Evolutionary conservation across 2,888 invertebrate species (phyloP).

Genomic region (Synanthedon tipuliformis): DNA sequence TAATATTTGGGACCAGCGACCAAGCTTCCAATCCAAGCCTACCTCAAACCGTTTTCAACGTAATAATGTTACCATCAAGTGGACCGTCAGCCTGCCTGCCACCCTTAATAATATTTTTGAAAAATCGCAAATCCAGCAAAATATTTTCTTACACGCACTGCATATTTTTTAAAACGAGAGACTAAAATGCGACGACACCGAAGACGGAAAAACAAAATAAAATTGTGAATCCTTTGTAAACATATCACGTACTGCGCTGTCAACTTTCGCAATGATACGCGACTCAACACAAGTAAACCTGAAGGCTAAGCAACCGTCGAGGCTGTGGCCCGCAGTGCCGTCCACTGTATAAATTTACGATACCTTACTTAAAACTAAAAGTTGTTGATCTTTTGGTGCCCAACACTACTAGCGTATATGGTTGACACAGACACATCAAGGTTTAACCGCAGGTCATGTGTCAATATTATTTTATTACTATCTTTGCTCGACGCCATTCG

Average conservation of each 20-base stretch:
- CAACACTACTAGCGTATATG: background rate
- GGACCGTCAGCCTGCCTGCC: too few species aligned
- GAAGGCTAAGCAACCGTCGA: constrained; percentile 48
- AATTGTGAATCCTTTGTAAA: constrained; percentile 44
- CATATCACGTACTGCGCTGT: constrained; percentile 57
- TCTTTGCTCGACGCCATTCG: background rate
- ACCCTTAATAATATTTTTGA: too few species aligned
- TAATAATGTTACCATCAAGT: too few species aligned
- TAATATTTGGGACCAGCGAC: too few species aligned
- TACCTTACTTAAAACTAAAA: background rate
- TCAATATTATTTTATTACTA: background rate
- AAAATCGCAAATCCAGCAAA: background rate
- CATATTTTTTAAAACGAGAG: background rate
- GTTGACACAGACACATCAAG: background rate
- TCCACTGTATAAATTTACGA: background rate
- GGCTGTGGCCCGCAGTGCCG: constrained; percentile 6
- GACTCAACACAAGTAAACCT: constrained; percentile 48
- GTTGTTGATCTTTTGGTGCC: background rate
- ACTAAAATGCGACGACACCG: constrained; percentile 1
- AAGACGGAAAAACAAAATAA: constrained; percentile 21
- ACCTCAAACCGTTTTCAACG: too few species aligned
- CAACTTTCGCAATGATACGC: constrained; percentile 66
- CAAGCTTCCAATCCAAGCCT: too few species aligned
- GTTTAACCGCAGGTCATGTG: background rate
- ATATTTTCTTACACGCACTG: background rate